Evolutionary conservation across 1,140 invertebrate species (phyloP).

Genomic region (Aphaenogaster rudis): DNA sequence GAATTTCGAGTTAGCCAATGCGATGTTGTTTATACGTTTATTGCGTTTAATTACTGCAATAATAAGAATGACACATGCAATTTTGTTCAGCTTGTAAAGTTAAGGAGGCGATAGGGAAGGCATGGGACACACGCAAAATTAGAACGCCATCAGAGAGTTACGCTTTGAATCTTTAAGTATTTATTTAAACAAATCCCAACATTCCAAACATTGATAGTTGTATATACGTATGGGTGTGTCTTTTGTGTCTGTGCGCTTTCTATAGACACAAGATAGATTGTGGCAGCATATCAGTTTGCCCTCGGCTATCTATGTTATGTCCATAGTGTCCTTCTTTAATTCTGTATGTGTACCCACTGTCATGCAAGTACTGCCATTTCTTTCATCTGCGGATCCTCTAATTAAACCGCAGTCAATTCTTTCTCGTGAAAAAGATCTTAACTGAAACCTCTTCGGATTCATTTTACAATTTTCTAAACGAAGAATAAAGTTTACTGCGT

Average conservation of each 20-base stretch:
- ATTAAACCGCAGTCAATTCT: slow-evolving; percentile 4
- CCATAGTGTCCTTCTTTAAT: slow-evolving; percentile 10
- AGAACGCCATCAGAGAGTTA: slow-evolving; percentile 36
- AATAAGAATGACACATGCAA: not conserved
- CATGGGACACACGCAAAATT: slow-evolving; percentile 24
- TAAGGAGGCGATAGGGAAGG: not conserved
- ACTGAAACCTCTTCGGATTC: not conserved
- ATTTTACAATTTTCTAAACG: slow-evolving; percentile 7
- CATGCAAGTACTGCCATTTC: slow-evolving; percentile 12
- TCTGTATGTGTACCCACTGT: slow-evolving; percentile 49
- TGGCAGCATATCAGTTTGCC: slow-evolving; percentile 9
- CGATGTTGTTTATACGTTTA: not conserved
- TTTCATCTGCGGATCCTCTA: slow-evolving; percentile 11
- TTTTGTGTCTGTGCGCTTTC: slow-evolving; percentile 14
- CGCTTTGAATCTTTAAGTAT: slow-evolving; percentile 83
- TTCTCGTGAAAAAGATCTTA: not conserved
- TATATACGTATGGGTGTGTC: slow-evolving; percentile 48
- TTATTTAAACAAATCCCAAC: slow-evolving; percentile 86
- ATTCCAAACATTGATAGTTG: slow-evolving; percentile 85
- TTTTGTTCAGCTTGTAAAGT: not conserved
- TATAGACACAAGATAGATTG: slow-evolving; percentile 40
- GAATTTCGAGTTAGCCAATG: not conserved
- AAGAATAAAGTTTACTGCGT: not conserved
- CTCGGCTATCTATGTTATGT: slow-evolving; percentile 14
- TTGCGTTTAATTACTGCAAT: not conserved